Conservation (phyloP, 2,113 vertebrate genomes). For the Sturnus vulgaris region DNA sequence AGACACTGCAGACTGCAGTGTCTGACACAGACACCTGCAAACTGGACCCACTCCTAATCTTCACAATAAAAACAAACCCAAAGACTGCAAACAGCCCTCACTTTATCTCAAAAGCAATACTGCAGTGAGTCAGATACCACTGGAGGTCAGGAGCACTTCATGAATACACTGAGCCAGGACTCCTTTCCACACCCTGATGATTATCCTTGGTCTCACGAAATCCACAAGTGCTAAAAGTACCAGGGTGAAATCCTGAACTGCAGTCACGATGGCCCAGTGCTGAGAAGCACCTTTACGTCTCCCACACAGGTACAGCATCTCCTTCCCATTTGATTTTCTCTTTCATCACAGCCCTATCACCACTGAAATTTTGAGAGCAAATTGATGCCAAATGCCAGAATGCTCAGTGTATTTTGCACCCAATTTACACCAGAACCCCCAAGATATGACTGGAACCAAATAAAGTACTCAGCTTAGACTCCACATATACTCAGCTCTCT, state of each 20-base stretch:
- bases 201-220: neutral
- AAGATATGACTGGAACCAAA: neutral
- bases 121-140: neutral
- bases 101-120: neutral
- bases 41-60: neutral
- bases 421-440: neutral
- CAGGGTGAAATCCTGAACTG: neutral
- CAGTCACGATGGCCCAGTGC: fast-evolving
- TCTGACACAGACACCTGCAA: neutral
- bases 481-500: fast-evolving
- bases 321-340: neutral
- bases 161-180: neutral
- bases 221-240: neutral
- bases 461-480: neutral
- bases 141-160: constrained; percentile 47
- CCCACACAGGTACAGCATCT: neutral
- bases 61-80: neutral
- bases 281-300: neutral
- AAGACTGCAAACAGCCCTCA: neutral
- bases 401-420: neutral
- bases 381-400: neutral
- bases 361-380: neutral
- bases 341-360: neutral
- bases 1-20: neutral
- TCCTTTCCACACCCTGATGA: neutral